A percentile compares a stretch with the other conserved stretches of the same genome.
These are phyloP conservation scores for Carassius gibelio DNA, from an alignment of 2,113 vertebrate species.

Conservation along the genomic window DNA sequence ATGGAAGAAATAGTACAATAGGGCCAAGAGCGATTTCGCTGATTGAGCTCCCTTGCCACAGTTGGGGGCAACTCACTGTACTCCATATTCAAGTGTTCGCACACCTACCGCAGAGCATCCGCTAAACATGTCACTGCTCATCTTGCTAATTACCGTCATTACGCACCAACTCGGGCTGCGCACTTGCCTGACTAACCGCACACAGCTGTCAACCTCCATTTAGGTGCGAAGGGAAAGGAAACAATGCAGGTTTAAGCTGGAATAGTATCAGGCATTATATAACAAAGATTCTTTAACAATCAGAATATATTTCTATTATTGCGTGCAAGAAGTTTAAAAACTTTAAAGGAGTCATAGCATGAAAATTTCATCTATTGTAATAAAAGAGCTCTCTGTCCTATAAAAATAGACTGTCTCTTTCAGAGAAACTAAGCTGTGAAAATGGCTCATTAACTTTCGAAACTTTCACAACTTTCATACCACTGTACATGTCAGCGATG, in stretches of 20 bases:
- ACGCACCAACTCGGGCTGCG: conserved; percentile 41
- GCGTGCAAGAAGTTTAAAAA: background rate
- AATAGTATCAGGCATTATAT: conserved; percentile 13
- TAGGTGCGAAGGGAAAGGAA: conserved; percentile 7
- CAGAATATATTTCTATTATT: background rate
- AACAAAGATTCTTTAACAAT: background rate
- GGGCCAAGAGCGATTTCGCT: conserved; percentile 34
- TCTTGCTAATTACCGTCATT: conserved; percentile 65
- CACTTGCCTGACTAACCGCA: conserved; percentile 39
- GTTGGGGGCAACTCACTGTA: conserved; percentile 36
- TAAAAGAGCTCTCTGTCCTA: background rate
- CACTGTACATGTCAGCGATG: background rate
- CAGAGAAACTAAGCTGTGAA: conserved; percentile 5
- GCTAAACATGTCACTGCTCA: conserved; percentile 55
- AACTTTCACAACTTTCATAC: background rate
- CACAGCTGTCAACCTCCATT: conserved; percentile 50
- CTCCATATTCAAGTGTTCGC: conserved; percentile 39
- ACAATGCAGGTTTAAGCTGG: conserved; percentile 31
- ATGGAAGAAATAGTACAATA: conserved; percentile 47
- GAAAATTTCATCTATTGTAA: background rate
- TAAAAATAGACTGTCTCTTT: background rate
- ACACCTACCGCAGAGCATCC: conserved; percentile 47
- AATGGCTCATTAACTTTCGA: background rate
- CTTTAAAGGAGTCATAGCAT: background rate
- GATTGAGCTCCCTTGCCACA: conserved; percentile 34